phyloP scores from a whole-genome alignment of 2,113 vertebrate genomes.

The Hiodon alosoides region DNA sequence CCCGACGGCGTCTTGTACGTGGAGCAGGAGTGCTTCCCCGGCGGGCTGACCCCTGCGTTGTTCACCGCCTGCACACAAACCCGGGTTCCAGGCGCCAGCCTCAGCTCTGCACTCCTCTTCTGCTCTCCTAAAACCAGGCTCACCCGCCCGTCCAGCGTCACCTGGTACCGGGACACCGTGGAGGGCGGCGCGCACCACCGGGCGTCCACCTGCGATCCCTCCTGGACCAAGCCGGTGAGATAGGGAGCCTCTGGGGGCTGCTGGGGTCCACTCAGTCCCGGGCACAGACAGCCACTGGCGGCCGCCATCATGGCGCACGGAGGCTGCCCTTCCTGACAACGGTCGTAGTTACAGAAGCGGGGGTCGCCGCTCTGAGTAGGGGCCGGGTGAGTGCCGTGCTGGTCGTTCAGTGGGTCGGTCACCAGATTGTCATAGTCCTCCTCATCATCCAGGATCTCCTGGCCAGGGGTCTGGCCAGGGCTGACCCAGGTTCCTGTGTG shows the following conservation, averaged over 20 bases:
- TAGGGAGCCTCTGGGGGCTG: slow-evolving; percentile 35
- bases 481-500: not conserved
- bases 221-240: slow-evolving; percentile 30
- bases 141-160: slow-evolving; percentile 38
- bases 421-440: slow-evolving; percentile 15
- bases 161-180: slow-evolving; percentile 37
- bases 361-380: fast-evolving
- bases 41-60: slow-evolving; percentile 24
- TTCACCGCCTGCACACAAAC: slow-evolving; percentile 61
- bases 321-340: slow-evolving; percentile 46
- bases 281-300: slow-evolving; percentile 48
- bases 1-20: slow-evolving; percentile 32
- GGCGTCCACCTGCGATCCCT: slow-evolving; percentile 40
- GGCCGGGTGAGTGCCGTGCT: fast-evolving
- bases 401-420: not conserved
- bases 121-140: not conserved
- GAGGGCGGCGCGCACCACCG: slow-evolving; percentile 62
- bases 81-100: slow-evolving; percentile 22
- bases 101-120: slow-evolving; percentile 27
- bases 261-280: slow-evolving; percentile 26
- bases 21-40: slow-evolving; percentile 32
- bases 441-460: fast-evolving
- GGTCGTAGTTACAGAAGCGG: slow-evolving; percentile 43
- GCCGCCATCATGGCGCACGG: slow-evolving; percentile 31
- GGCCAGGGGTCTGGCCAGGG: not conserved